Conservation (phyloP, 2,113 vertebrate genomes). For the Ochotona princeps region DNA sequence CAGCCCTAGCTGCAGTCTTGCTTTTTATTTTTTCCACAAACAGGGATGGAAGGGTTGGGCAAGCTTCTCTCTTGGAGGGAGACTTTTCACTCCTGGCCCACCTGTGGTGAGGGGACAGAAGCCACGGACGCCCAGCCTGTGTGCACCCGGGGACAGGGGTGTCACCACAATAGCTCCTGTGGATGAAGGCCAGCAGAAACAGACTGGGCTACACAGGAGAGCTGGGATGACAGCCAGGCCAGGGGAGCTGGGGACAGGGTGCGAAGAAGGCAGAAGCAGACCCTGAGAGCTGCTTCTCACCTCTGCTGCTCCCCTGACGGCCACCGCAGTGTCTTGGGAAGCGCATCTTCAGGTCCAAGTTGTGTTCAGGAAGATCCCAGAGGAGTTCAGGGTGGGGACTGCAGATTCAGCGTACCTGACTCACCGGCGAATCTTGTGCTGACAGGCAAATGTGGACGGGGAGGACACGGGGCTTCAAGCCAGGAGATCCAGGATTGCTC, state of each 20-base stretch:
- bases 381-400: neutral
- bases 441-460: neutral
- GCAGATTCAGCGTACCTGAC: neutral
- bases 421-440: neutral
- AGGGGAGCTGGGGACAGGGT: too few relatives aligned
- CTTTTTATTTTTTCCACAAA: slow-evolving; percentile 72
- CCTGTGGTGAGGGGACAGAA: neutral
- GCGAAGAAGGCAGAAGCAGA: too few relatives aligned
- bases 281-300: neutral
- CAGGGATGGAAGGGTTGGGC: slow-evolving; percentile 54
- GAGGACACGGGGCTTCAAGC: neutral
- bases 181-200: too few relatives aligned
- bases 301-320: neutral
- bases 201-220: too few relatives aligned
- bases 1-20: neutral
- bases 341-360: neutral
- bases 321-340: neutral
- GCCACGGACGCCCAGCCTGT: neutral
- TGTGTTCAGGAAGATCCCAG: neutral
- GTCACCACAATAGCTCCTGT: too few relatives aligned
- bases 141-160: neutral
- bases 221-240: neutral
- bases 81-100: slow-evolving; percentile 39
- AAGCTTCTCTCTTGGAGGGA: slow-evolving; percentile 48
- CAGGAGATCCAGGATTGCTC: neutral